Evolutionary conservation across 1,140 invertebrate species (phyloP).

Genomic region (Bombus breviceps): DNA sequence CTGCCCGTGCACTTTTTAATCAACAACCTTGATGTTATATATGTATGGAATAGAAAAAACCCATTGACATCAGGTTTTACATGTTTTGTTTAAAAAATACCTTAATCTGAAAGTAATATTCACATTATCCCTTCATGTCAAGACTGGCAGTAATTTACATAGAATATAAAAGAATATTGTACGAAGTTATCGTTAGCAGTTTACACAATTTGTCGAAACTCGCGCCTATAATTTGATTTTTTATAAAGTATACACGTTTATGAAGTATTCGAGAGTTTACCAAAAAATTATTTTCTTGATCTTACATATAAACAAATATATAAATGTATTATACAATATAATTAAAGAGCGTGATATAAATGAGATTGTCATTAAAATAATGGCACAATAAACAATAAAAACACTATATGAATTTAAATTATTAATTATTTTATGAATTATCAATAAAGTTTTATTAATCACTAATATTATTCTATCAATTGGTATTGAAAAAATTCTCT

Average conservation of each 20-base stretch:
- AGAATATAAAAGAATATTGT: slow-evolving; percentile 45
- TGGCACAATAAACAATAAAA: slow-evolving; percentile 4
- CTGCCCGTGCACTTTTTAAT: slow-evolving; percentile 85
- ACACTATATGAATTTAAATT: slow-evolving; percentile 28
- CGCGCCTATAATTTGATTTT: slow-evolving; percentile 25
- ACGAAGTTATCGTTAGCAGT: slow-evolving; percentile 31
- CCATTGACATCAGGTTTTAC: slow-evolving; percentile 56
- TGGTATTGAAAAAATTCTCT: neutral
- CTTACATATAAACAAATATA: slow-evolving; percentile 11
- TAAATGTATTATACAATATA: slow-evolving; percentile 24
- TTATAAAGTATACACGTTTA: slow-evolving; percentile 26
- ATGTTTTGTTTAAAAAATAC: slow-evolving; percentile 58
- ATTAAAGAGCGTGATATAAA: slow-evolving; percentile 12
- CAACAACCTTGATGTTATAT: slow-evolving; percentile 72
- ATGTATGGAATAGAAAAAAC: slow-evolving; percentile 21
- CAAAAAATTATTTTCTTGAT: slow-evolving; percentile 45
- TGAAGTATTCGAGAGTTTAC: slow-evolving; percentile 5
- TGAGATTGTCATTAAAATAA: slow-evolving; percentile 22
- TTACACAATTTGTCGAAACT: slow-evolving; percentile 31
- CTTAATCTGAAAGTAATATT: slow-evolving; percentile 62
- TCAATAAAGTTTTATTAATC: neutral
- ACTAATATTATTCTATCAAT: slow-evolving; percentile 8
- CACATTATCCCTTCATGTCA: slow-evolving; percentile 47
- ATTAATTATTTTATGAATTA: slow-evolving; percentile 28
- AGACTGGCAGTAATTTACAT: slow-evolving; percentile 64